phyloP scores from a whole-genome alignment of 2,797 vertebrate species.

The Lophotriccus pileatus region DNA sequence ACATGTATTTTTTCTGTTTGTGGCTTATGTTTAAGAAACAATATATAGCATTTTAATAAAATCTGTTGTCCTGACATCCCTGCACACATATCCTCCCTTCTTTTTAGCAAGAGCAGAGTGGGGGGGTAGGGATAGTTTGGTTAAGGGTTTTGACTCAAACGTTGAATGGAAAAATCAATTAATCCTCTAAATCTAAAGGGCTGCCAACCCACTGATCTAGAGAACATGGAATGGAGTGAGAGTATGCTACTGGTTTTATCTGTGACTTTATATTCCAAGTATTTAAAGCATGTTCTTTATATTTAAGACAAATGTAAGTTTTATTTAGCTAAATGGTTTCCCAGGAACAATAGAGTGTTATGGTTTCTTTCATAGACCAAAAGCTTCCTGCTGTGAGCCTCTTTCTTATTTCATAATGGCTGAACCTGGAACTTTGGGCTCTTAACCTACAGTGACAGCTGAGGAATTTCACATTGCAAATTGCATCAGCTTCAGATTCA shows the following conservation, averaged over 20 bases:
- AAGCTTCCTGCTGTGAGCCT: background rate
- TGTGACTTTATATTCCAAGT: background rate
- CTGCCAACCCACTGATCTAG: background rate
- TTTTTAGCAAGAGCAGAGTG: accelerated
- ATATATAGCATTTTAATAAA: background rate
- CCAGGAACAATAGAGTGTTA: background rate
- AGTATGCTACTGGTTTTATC: background rate
- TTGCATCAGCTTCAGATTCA: background rate
- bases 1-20: accelerated
- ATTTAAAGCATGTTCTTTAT: background rate
- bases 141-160: background rate
- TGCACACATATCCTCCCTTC: accelerated
- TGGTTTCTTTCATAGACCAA: background rate
- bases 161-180: background rate
- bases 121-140: accelerated
- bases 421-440: background rate
- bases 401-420: background rate
- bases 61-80: background rate
- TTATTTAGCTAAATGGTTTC: background rate
- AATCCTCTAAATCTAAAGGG: background rate
- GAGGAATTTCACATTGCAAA: background rate
- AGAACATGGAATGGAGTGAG: background rate
- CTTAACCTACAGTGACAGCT: background rate
- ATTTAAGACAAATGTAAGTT: background rate
- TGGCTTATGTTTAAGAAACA: background rate